A percentile compares a stretch with the other conserved stretches of the same genome.
These are phyloP conservation scores for Tachysurus vachellii DNA, from an alignment of 2,113 vertebrate species.

Conservation along the genomic window DNA sequence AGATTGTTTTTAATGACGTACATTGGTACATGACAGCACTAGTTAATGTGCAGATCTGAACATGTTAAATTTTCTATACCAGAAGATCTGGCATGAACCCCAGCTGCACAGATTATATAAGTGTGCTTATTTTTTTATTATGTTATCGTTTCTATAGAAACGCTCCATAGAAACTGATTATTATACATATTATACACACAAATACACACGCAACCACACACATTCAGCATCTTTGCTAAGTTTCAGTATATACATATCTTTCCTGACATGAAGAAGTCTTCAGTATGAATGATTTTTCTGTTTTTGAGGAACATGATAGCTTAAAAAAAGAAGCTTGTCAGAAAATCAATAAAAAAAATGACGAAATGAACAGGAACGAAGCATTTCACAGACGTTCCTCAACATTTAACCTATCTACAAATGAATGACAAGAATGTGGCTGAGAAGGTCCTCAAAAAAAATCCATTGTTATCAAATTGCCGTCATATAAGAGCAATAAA, in stretches of 20 bases:
- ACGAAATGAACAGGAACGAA: background rate
- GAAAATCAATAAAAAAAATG: no score
- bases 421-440: background rate
- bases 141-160: background rate
- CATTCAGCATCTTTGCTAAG: background rate
- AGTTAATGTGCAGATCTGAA: background rate
- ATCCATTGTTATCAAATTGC: background rate
- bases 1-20: no score
- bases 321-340: background rate
- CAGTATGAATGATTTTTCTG: background rate
- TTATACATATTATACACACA: background rate
- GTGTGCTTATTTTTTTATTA: background rate
- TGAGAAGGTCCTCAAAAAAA: background rate
- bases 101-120: background rate
- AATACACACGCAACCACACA: background rate
- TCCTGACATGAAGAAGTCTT: background rate
- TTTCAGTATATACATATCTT: background rate
- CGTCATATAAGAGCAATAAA: no score
- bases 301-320: background rate
- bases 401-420: background rate
- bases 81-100: background rate
- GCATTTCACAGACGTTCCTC: background rate
- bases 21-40: background rate
- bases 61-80: background rate
- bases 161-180: background rate